Percentiles rank a stretch among this genome's conserved stretches.
These are phyloP conservation scores for Calidris pugnax DNA, from an alignment of 2,113 vertebrate species.

Conservation along the genomic window DNA sequence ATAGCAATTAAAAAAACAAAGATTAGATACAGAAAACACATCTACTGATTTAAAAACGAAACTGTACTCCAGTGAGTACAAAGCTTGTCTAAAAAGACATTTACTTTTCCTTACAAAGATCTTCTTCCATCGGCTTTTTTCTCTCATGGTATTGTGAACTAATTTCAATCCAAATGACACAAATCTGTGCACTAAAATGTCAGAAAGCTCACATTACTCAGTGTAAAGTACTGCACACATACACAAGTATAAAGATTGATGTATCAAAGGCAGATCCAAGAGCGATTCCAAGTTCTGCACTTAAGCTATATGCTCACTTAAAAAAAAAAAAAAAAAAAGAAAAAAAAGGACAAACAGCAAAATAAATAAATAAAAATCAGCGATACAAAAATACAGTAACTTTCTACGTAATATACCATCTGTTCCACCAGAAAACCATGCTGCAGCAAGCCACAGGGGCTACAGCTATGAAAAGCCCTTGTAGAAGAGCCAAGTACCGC, in stretches of 20 bases:
- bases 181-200: neutral
- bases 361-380: constrained; percentile 22
- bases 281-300: neutral
- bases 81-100: neutral
- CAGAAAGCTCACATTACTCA: neutral
- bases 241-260: neutral
- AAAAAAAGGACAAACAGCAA: neutral
- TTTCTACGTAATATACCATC: constrained; percentile 63
- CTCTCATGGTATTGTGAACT: neutral
- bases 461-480: constrained; percentile 45
- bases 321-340: neutral
- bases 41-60: neutral
- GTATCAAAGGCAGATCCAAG: neutral
- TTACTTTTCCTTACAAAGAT: neutral
- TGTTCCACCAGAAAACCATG: constrained; percentile 39
- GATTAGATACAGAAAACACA: constrained; percentile 29
- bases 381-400: constrained; percentile 37
- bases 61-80: neutral
- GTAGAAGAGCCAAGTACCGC: constrained; percentile 1
- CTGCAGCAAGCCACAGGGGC: constrained; percentile 53
- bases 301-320: neutral
- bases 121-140: neutral
- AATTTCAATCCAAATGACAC: neutral
- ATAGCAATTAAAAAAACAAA: constrained; percentile 44
- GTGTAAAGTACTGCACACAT: neutral